phyloP scores from a whole-genome alignment of 2,888 invertebrate genomes.

The Pseudococcus jackbeardsleyi region DNA sequence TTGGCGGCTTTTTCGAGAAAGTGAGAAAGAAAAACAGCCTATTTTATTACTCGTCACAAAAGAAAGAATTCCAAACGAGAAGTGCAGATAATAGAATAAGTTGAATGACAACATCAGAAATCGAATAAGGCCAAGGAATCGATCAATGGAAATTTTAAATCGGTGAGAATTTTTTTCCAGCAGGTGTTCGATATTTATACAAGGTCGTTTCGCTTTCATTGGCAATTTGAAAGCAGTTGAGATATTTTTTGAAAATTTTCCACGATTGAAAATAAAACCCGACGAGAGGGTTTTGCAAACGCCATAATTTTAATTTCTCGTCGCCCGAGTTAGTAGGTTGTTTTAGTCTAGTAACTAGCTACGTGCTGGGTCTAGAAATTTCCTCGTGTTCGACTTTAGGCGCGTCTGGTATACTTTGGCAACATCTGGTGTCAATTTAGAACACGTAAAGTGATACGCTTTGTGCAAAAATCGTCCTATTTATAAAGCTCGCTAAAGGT shows the following conservation, averaged over 20 bases:
- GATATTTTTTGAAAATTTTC: no score
- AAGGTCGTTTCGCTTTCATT: no score
- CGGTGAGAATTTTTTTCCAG: no score
- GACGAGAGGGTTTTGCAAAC: neutral
- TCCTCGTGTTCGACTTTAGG: neutral
- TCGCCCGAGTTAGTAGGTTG: neutral
- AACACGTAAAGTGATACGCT: constrained; percentile 14
- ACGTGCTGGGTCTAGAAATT: constrained; percentile 12
- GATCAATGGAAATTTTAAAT: neutral
- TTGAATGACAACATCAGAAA: neutral
- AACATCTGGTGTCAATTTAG: constrained; percentile 19
- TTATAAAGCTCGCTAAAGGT: neutral
- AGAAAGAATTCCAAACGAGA: neutral
- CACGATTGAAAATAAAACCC: neutral
- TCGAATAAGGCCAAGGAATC: neutral
- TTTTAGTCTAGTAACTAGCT: neutral
- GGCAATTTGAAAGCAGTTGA: no score
- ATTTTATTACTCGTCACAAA: neutral
- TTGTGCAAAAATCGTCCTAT: constrained; percentile 14
- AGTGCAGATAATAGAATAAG: constrained; percentile 4
- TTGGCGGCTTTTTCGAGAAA: neutral
- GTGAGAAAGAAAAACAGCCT: neutral
- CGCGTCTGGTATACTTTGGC: constrained; percentile 18
- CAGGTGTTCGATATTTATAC: no score
- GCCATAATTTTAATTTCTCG: neutral